Evolutionary conservation across 2,113 vertebrate genomes (phyloP), one percentile per base, ranked within the genome.

Genomic region (Sciurus niger): DNA sequence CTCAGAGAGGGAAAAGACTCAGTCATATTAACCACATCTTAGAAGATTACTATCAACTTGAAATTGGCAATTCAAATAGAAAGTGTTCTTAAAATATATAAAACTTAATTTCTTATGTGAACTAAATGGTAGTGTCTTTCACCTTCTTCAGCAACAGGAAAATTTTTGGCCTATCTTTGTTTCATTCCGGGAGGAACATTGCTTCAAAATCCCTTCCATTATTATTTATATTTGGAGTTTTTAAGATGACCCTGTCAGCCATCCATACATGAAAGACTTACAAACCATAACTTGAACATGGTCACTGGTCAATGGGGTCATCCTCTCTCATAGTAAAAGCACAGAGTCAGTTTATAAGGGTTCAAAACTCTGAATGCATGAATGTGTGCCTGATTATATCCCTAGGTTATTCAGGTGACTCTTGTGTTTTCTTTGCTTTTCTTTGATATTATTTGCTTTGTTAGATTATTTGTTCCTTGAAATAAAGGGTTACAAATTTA

Each of bases 371-470:
- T 32, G 0, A 88, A 58, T 74, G 9, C 48, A 40, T 40, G n/a
- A 67, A 37, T 40, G 0, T 92, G 0, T 72, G n/a, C 34, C 24
- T 96, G 30, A 60, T 70, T 96, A 37, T 78, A 78, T 89, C 32
- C 58, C 67, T 65, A 68, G 46, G 24, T 85, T 68, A 55, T 80
- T 73, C 22, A 20, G 13, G 34, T 93, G 79, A 72, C n/a, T 51
- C 93, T 63, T 97, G 0, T 67, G 30, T 84, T 84, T 76, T n/a
- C n/a, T 92, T 95, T 96, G 48, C 6, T 74, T 92, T 87, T 93
- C 24, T 72, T 87, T 85, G 48, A 4, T 95, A 73, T 28, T 51
- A 40, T 72, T 94, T 32, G 37, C 67, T 91, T 63, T 16, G 2
- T 58, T 80, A 92, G 32, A 40, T 60, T 63, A 51, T 89, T 86